phyloP scores from a whole-genome alignment of 1,140 invertebrate genomes.

The Cotesia chilonis region DNA sequence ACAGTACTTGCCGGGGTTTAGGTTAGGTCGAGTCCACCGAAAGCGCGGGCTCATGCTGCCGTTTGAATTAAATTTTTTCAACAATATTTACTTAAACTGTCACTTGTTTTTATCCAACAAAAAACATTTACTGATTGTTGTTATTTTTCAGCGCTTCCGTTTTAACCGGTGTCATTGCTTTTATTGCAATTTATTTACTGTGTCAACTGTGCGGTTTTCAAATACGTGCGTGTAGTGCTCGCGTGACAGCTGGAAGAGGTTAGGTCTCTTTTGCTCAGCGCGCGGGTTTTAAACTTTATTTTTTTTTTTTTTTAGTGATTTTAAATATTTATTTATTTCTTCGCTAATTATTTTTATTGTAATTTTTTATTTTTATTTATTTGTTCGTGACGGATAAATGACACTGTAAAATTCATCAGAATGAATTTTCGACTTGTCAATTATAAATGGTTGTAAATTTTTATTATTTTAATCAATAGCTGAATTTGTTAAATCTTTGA shows the following conservation, averaged over 20 bases:
- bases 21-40: conserved; percentile 53
- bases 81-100: conserved; percentile 15
- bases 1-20: conserved; percentile 39
- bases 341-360: not conserved
- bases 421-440: no score
- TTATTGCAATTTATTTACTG: conserved; percentile 10
- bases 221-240: conserved; percentile 41
- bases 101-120: not conserved
- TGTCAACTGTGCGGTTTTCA: conserved; percentile 23
- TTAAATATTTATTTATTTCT: conserved; percentile 8
- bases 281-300: conserved; percentile 47
- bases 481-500: not conserved
- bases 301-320: not conserved
- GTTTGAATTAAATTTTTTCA: conserved; percentile 49
- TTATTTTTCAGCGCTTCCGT: not conserved
- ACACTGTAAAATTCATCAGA: no score
- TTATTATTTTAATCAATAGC: not conserved
- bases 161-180: conserved; percentile 1
- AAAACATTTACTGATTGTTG: not conserved
- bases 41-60: conserved; percentile 43
- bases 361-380: no score
- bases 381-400: no score
- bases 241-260: conserved; percentile 47
- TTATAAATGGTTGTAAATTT: not conserved
- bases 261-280: conserved; percentile 50